Percentiles rank a stretch among this genome's conserved stretches.
These are phyloP conservation scores for Diachasma alloeum DNA, from an alignment of 1,140 invertebrate genomes.

Conservation along the genomic window DNA sequence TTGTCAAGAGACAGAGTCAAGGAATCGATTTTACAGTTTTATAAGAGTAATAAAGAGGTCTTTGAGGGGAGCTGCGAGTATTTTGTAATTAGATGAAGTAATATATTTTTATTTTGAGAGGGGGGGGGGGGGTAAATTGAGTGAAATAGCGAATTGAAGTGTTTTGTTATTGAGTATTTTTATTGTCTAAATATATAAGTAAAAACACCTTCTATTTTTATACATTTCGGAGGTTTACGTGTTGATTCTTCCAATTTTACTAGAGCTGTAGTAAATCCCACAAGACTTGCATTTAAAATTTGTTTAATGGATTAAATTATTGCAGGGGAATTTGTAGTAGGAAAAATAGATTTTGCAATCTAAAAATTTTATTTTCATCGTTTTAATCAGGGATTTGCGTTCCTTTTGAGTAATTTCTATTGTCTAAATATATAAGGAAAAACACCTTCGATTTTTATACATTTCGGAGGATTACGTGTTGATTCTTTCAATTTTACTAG, in stretches of 20 bases:
- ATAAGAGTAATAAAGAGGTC: slow-evolving; percentile 32
- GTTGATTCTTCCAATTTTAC: slow-evolving; percentile 47
- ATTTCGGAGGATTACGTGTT: slow-evolving; percentile 21
- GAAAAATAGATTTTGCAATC: too few relatives aligned
- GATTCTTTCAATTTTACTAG: slow-evolving; percentile 45
- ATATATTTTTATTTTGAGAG: background rate
- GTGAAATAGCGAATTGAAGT: background rate
- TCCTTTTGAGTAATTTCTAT: too few relatives aligned
- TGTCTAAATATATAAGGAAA: background rate
- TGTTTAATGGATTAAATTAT: slow-evolving; percentile 59
- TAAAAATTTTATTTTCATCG: too few relatives aligned
- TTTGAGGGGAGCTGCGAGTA: background rate
- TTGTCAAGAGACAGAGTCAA: slow-evolving; percentile 64
- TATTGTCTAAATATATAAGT: slow-evolving; percentile 5
- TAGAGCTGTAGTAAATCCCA: slow-evolving; percentile 37
- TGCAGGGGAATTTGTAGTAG: slow-evolving; percentile 61
- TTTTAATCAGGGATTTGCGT: too few relatives aligned
- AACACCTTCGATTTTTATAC: background rate
- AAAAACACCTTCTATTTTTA: background rate
- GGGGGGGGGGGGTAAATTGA: background rate
- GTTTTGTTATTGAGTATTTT: background rate
- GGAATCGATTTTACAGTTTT: slow-evolving; percentile 56
- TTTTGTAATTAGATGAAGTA: background rate
- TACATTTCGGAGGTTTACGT: background rate
- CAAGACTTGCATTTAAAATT: slow-evolving; percentile 48